Percentiles rank a stretch among this genome's conserved stretches.
Evolutionary conservation across 2,113 vertebrate species (phyloP).

Genomic region (Alectura lathami): DNA sequence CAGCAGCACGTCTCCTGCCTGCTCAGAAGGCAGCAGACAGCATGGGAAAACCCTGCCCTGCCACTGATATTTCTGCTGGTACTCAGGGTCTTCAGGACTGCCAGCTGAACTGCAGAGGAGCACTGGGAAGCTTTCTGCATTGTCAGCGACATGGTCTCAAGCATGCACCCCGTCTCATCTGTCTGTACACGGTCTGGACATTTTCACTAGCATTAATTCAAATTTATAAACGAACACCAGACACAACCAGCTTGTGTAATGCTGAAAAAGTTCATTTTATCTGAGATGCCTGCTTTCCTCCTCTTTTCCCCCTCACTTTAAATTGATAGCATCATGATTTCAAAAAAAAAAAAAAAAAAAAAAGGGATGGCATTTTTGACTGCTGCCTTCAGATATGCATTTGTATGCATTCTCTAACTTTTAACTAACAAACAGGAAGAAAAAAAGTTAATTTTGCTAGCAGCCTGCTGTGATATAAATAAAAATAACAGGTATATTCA

Average conservation of each 20-base stretch:
- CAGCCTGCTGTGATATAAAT: constrained; percentile 61
- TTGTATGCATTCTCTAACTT: constrained; percentile 50
- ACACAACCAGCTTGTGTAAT: not conserved
- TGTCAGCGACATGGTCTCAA: not conserved
- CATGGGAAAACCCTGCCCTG: not conserved
- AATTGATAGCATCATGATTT: constrained; percentile 1
- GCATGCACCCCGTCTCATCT: not conserved
- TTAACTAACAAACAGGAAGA: constrained; percentile 45
- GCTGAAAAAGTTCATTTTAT: not conserved
- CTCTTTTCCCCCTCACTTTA: not conserved
- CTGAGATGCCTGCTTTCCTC: not conserved
- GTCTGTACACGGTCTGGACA: not conserved
- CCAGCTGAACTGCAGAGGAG: not conserved
- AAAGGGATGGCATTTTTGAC: not conserved
- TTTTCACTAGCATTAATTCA: not conserved
- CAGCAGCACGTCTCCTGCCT: not conserved
- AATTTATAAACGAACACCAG: constrained; percentile 20
- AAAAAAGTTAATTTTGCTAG: constrained; percentile 49
- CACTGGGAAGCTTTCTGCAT: constrained; percentile 15
- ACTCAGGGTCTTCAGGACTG: not conserved
- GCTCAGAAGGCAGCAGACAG: not conserved
- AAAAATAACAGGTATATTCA: constrained; percentile 70
- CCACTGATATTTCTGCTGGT: not conserved
- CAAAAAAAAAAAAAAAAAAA: not conserved
- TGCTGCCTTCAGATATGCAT: not conserved